A percentile compares a stretch with the other conserved stretches of the same genome.
phyloP scores from a whole-genome alignment of 2,113 vertebrate genomes.

The Empidonax alnorum region DNA sequence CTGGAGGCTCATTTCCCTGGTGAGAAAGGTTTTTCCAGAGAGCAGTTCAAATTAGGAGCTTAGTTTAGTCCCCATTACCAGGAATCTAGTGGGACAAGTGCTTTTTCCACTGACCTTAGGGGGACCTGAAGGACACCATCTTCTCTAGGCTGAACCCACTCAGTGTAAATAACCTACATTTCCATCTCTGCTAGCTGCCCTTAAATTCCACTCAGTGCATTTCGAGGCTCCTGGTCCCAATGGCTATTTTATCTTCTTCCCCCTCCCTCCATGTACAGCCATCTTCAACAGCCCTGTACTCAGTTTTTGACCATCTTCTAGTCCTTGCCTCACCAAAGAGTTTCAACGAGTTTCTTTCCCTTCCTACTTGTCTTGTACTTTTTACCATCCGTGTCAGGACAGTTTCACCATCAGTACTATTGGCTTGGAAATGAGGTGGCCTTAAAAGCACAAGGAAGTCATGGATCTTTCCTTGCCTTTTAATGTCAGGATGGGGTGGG shows the following conservation, averaged over 20 bases:
- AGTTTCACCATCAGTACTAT: not conserved
- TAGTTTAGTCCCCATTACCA: not conserved
- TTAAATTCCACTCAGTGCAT: not conserved
- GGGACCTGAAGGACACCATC: not conserved
- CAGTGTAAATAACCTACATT: not conserved
- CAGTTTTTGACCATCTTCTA: not conserved
- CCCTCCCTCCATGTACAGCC: not conserved
- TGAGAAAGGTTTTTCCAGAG: not conserved
- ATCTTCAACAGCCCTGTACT: not conserved
- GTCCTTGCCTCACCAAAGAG: not conserved
- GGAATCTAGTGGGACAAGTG: not conserved
- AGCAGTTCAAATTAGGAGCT: not conserved
- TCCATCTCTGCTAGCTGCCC: not conserved
- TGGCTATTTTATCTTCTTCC: not conserved
- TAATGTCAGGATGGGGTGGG: not conserved
- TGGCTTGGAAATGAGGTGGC: not conserved
- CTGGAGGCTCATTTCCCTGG: not conserved
- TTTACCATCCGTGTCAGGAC: not conserved
- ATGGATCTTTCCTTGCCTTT: not conserved
- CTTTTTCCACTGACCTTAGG: not conserved
- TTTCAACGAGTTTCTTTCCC: not conserved
- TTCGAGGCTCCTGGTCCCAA: not conserved
- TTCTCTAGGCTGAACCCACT: not conserved
- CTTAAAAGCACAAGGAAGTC: not conserved
- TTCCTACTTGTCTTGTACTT: not conserved